Evolutionary conservation across 1,140 invertebrate species (phyloP).

Genomic region (Macrobrachium rosenbergii): DNA sequence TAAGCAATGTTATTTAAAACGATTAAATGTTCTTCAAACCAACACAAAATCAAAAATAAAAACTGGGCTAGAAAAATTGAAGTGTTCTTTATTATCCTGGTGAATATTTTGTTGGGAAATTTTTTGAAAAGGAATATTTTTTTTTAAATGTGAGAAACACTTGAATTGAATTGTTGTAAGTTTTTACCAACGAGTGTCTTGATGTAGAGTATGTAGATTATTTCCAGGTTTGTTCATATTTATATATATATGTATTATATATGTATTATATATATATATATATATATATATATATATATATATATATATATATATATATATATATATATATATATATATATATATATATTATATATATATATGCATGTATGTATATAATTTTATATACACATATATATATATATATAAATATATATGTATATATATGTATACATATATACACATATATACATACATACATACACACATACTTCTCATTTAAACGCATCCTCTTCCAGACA

Average conservation of each 20-base stretch:
- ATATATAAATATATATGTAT: no score
- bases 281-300: not conserved
- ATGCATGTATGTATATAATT: not conserved
- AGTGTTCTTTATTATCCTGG: not conserved
- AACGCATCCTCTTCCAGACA: no score
- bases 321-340: conserved; percentile 23
- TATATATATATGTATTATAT: not conserved
- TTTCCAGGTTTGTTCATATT: no score
- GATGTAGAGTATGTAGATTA: no score
- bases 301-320: conserved; percentile 11
- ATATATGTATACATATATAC: no score
- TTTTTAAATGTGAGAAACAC: not conserved
- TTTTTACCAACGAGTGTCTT: no score
- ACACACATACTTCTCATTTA: no score
- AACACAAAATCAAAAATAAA: not conserved
- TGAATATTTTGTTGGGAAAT: not conserved
- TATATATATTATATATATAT: conserved; percentile 20
- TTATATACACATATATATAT: no score
- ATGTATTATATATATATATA: conserved; percentile 17
- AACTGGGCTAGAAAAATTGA: not conserved
- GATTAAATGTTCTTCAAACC: not conserved
- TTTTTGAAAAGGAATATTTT: not conserved
- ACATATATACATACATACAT: no score
- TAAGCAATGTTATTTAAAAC: no score
- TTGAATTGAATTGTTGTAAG: no score